Conservation (phyloP, 2,888 invertebrate species). For the Aporophyla lueneburgensis region DNA sequence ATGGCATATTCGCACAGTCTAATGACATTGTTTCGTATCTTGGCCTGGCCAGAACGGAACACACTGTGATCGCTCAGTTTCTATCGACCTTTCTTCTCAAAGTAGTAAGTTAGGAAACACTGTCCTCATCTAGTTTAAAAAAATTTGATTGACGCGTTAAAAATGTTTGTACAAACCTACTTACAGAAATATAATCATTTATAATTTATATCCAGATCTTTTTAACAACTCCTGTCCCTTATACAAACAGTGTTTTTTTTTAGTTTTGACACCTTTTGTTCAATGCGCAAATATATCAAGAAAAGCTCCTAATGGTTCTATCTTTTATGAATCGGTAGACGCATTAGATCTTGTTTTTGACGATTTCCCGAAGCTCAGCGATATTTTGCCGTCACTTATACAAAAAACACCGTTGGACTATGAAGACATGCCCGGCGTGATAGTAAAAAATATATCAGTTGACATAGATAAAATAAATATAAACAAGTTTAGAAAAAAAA, state of each 20-base stretch:
- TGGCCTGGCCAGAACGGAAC: no score
- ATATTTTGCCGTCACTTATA: constrained; percentile 43
- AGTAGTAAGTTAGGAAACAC: no score
- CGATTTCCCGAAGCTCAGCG: constrained; percentile 41
- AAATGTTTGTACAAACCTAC: no score
- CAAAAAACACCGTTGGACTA: constrained; percentile 25
- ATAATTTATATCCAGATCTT: background rate
- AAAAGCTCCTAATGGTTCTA: background rate
- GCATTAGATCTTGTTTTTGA: constrained; percentile 27
- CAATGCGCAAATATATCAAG: constrained; percentile 3
- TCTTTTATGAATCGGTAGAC: constrained; percentile 2
- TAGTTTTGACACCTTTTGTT: constrained; percentile 16
- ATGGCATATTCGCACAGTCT: no score
- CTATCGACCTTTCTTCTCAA: no score
- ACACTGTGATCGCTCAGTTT: no score
- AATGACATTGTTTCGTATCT: no score
- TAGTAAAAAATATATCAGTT: constrained; percentile 40
- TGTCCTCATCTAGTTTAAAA: no score
- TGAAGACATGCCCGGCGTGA: background rate
- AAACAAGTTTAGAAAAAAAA: constrained; percentile 44
- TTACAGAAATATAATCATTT: no score
- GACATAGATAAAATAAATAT: constrained; percentile 49
- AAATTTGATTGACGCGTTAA: no score
- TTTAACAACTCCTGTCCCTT: background rate
- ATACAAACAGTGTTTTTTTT: background rate